Percentiles rank a stretch among this genome's conserved stretches.
phyloP scores from a whole-genome alignment of 2,113 vertebrate genomes.

The Leptobrachium ailaonicum region DNA sequence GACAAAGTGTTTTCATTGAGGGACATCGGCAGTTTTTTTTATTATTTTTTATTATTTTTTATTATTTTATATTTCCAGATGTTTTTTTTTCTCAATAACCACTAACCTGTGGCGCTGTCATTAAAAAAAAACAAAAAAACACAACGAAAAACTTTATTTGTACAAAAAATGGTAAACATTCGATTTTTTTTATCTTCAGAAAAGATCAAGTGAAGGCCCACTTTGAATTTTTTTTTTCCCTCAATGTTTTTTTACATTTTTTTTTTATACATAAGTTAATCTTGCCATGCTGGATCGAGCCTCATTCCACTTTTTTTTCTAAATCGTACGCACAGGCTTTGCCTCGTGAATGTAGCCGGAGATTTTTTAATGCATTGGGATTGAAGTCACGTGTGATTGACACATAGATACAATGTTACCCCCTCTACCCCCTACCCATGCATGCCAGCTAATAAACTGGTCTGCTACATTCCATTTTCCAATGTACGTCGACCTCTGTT shows the following conservation, averaged over 20 bases:
- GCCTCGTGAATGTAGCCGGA: neutral
- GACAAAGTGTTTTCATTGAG: neutral
- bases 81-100: conserved; percentile 23
- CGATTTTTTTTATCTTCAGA: conserved; percentile 10
- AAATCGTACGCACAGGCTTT: neutral
- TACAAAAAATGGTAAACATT: conserved; percentile 21
- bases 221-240: neutral
- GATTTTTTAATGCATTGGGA: neutral
- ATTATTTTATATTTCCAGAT: conserved; percentile 22
- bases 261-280: neutral
- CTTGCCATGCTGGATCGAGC: neutral
- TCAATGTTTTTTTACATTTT: neutral
- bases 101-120: conserved; percentile 39
- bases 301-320: neutral
- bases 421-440: neutral
- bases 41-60: too few species aligned
- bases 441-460: neutral
- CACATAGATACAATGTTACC: neutral
- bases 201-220: neutral
- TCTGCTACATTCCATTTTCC: conserved; percentile 32
- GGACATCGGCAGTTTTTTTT: too few species aligned
- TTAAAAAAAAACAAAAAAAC: neutral
- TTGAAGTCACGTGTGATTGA: neutral
- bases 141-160: conserved; percentile 14
- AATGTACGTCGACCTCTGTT: neutral